Base-by-base conservation (phyloP, 2,888 invertebrate genomes). In the Nymphalis urticae region DNA sequence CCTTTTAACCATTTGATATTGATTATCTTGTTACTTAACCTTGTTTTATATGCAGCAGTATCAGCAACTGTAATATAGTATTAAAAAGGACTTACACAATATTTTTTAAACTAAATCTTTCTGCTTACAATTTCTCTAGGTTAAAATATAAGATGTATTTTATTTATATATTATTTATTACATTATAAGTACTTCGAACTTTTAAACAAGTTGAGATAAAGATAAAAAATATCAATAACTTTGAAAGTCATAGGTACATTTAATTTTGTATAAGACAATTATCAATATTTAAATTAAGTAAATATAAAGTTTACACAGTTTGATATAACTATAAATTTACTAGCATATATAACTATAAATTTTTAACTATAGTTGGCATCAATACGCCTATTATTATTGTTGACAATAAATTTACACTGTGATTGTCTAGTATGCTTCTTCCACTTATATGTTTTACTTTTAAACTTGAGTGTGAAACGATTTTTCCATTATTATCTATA, bases 321-420 rank as follows among this genome's bases (percentile, higher is more conserved):
- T 32, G 10, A 32, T 61, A 21, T 53, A 47, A 42, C 88, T 90
- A 91, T 7, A 88, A 72, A 56, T 76, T 80, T 81, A n/a, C n/a
- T n/a, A n/a, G n/a, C n/a, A n/a, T n/a, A n/a, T n/a, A 48, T 53
- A 47, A 42, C 88, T 90, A 91, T 7, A 88, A 72, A 56, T 76
- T 80, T 81, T 89, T 90, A 76, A 87, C 82, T 42, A 97, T 77
- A 75, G 94, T 92, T 16, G 97, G 97, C 79, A 96, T 93, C 7
- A 95, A 85, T 1, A 97, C 84, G 1, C 95, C 96, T 77, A 96
- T 96, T 10, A 96, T 85, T 64, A 97, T 94, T 69, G 95, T 96
- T 0, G 97, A 95, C 69, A 98, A 91, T 56, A 98, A 93, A 88
- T 98, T 98, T 0, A 98, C 97, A 81, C 97, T 96, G 82, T 98